A percentile compares a stretch with the other conserved stretches of the same genome.
Conservation (phyloP, 2,888 invertebrate species). For the Drosophila eohydei region DNA sequence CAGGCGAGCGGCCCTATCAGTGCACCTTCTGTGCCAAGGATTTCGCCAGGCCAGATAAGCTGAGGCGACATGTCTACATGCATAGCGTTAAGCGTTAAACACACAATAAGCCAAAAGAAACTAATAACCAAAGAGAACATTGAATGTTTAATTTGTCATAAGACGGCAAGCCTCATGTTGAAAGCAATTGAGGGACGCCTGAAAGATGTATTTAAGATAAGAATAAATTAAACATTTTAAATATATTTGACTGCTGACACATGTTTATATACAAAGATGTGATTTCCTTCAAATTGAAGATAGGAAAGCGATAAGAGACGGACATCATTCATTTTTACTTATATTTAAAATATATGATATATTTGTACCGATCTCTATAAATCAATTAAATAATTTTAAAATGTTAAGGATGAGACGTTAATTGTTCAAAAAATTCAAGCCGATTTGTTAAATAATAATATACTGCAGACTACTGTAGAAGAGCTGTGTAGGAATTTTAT, state of each 20-base stretch:
- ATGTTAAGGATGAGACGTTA: not conserved
- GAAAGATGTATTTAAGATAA: not conserved
- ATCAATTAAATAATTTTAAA: not conserved
- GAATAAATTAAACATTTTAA: not conserved
- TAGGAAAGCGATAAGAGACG: not conserved
- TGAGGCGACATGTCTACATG: conserved; percentile 67
- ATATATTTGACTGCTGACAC: not conserved
- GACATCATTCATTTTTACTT: not conserved
- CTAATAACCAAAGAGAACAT: conserved; percentile 12
- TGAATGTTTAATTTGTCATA: not conserved
- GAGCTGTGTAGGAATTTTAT: not conserved
- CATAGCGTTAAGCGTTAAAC: conserved; percentile 64
- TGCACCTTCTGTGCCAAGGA: conserved; percentile 84
- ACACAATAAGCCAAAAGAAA: not conserved
- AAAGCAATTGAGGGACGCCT: not conserved
- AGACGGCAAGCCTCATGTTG: not conserved
- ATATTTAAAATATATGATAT: not conserved
- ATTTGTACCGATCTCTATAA: not conserved
- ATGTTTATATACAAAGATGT: not conserved
- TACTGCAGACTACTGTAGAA: not conserved
- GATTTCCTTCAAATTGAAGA: not conserved
- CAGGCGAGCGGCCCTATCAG: conserved; percentile 87
- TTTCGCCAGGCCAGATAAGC: conserved; percentile 86
- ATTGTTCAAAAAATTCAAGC: too few species aligned
- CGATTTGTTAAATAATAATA: not conserved